A percentile compares a stretch with the other conserved stretches of the same genome.
Evolutionary conservation across 2,797 vertebrate genomes (phyloP).

Genomic region (Benthosema pterotum): DNA sequence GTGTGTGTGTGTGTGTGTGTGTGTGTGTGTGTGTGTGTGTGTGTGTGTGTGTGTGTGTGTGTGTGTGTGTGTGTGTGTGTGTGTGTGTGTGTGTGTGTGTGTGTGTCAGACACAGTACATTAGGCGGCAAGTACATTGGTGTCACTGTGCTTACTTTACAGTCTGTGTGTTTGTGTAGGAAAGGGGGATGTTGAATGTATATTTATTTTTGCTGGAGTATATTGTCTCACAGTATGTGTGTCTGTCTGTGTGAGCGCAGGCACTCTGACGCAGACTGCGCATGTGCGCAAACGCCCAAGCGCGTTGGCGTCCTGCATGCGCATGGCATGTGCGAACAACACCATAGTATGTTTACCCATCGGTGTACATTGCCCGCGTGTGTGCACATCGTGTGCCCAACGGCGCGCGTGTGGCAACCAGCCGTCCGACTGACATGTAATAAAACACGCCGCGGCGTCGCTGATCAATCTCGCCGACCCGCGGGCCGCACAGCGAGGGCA

Average conservation of each 20-base stretch:
- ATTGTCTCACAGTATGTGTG: slow-evolving; percentile 22
- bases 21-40: slow-evolving; percentile 19
- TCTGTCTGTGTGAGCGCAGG: slow-evolving; percentile 22
- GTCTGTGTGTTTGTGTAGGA: too few relatives aligned
- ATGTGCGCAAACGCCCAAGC: slow-evolving; percentile 5
- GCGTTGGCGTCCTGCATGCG: slow-evolving; percentile 13
- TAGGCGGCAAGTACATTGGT: too few relatives aligned
- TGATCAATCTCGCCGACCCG: slow-evolving; percentile 93
- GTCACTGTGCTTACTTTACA: too few relatives aligned
- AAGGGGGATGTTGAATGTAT: too few relatives aligned
- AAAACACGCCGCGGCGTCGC: slow-evolving; percentile 91
- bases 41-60: slow-evolving; percentile 38
- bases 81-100: neutral
- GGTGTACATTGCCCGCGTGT: slow-evolving; percentile 13
- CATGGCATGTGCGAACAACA: neutral
- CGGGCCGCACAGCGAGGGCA: slow-evolving; percentile 93
- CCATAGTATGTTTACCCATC: slow-evolving; percentile 29
- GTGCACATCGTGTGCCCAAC: slow-evolving; percentile 32
- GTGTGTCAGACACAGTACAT: neutral
- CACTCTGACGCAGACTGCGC: slow-evolving; percentile 12
- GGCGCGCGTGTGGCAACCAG: slow-evolving; percentile 54
- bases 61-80: neutral
- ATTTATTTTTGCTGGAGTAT: slow-evolving; percentile 4
- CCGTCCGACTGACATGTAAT: slow-evolving; percentile 83
- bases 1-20: neutral